Evolutionary conservation across 2,797 vertebrate genomes (phyloP).

Genomic region (Saxicola maurus): DNA sequence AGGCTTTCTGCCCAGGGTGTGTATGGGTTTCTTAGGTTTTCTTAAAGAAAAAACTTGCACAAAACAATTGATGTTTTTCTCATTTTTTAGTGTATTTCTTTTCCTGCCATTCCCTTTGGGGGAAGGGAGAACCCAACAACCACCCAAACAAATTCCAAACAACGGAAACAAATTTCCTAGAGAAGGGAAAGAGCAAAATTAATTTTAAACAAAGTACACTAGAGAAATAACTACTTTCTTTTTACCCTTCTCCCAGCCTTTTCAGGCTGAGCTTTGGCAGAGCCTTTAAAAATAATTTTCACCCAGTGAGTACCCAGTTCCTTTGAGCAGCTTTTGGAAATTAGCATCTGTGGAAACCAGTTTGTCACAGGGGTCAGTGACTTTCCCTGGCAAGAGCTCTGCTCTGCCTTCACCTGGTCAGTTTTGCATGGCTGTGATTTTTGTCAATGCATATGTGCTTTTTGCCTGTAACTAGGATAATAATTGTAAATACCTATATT

Average conservation of each 20-base stretch:
- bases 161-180: conserved; percentile 4
- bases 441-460: background rate
- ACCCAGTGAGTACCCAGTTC: background rate
- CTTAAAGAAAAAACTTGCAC: background rate
- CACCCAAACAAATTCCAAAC: conserved; percentile 51
- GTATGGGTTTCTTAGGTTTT: background rate
- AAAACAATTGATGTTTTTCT: conserved; percentile 32
- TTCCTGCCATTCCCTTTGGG: background rate
- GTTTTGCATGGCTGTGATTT: background rate
- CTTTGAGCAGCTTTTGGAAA: background rate
- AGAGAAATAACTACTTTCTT: background rate
- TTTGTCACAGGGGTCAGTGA: background rate
- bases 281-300: background rate
- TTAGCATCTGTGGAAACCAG: background rate
- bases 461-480: background rate
- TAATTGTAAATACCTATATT: background rate
- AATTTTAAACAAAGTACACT: background rate
- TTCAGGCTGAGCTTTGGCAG: background rate
- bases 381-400: background rate
- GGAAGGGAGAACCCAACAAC: conserved; percentile 50
- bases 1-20: background rate
- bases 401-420: background rate
- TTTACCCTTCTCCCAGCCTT: background rate
- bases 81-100: conserved; percentile 17
- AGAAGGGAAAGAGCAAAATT: background rate